Evolutionary conservation across 2,113 vertebrate genomes (phyloP).

Genomic region (Otus sunia): DNA sequence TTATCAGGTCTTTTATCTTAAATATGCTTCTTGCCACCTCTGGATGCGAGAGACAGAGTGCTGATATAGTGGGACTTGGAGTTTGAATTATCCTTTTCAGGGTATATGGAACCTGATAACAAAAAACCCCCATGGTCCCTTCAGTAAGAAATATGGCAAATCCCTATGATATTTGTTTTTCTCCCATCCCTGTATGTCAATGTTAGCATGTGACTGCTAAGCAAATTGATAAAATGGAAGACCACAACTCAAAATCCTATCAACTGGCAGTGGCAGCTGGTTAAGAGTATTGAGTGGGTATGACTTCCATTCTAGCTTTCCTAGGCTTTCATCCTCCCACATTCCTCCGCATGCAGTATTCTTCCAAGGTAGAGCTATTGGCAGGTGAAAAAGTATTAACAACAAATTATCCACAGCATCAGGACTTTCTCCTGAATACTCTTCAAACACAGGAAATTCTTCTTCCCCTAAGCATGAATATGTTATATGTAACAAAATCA

Average conservation of each 20-base stretch:
- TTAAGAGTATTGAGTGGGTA: neutral
- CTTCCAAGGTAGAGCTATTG: neutral
- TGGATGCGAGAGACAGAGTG: neutral
- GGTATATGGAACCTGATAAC: neutral
- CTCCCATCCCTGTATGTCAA: neutral
- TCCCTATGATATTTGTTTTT: neutral
- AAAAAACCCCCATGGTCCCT: neutral
- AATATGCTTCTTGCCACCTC: slow-evolving; percentile 17
- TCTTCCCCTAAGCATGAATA: neutral
- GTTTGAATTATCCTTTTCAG: neutral
- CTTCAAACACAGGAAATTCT: neutral
- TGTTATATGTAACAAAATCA: neutral
- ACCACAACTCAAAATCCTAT: neutral
- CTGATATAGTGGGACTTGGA: neutral
- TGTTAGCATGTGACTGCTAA: neutral
- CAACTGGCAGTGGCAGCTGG: neutral
- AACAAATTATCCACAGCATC: neutral
- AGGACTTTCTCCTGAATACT: neutral
- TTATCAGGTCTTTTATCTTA: slow-evolving; percentile 38
- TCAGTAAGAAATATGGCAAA: neutral
- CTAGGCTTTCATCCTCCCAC: neutral
- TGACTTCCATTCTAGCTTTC: neutral
- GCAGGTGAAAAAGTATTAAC: neutral
- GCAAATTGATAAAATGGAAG: neutral
- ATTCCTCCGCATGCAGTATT: neutral